Evolutionary conservation across 1,140 invertebrate genomes (phyloP).

Genomic region (Mya arenaria): DNA sequence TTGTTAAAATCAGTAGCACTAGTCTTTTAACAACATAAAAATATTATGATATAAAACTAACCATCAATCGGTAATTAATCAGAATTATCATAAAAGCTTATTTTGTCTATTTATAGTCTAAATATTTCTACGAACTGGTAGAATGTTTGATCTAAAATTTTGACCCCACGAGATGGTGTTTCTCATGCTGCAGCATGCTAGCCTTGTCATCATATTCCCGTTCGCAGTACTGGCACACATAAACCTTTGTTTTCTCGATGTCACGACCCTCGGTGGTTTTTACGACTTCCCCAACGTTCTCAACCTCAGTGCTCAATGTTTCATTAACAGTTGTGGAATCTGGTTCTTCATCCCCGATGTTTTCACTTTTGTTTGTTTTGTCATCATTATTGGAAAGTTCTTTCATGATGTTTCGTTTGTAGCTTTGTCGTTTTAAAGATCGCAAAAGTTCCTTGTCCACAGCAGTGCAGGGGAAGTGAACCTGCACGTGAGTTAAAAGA

Average conservation of each 20-base stretch:
- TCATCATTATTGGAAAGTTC: background rate
- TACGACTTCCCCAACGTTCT: background rate
- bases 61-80: no score
- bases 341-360: conserved; percentile 49
- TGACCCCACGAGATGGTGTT: conserved; percentile 71
- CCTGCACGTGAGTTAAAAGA: conserved; percentile 69
- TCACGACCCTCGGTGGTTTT: background rate
- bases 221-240: conserved; percentile 78
- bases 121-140: background rate
- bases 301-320: conserved; percentile 25
- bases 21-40: no score
- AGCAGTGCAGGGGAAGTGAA: conserved; percentile 72
- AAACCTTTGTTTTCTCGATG: conserved; percentile 64
- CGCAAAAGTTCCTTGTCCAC: conserved; percentile 62
- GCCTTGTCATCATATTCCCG: conserved; percentile 74
- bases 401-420: conserved; percentile 49
- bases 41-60: no score
- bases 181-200: conserved; percentile 74
- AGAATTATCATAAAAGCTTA: no score
- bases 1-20: no score
- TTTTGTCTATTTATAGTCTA: background rate
- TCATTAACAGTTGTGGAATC: conserved; percentile 60
- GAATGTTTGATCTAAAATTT: conserved; percentile 4
- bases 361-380: background rate
- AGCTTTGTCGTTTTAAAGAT: conserved; percentile 33